Evolutionary conservation across 2,113 vertebrate species (phyloP), one percentile per base, ranked within the genome.

Genomic region (Cathartes aura): DNA sequence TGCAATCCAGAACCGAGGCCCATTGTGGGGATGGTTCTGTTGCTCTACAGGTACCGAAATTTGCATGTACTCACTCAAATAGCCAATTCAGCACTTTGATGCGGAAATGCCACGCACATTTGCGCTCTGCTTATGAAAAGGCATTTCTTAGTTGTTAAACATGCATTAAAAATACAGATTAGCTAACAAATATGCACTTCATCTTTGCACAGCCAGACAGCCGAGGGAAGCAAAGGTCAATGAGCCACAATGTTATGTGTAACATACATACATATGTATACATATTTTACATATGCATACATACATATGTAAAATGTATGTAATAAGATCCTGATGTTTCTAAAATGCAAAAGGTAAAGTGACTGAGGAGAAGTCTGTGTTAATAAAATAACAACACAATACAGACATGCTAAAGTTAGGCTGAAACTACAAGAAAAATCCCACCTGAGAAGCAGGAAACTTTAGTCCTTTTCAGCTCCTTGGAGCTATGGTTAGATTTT

Each of bases 11-110:
- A 36, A 12, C 14, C 6, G 5, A 63, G 29, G 20, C 71, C 34
- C 20, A 40, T 19, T 24, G 24, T 2, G 0, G 15, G 10, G 38
- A 47, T 2, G 2, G 12, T 3, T 18, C 23, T 47, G 40, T 20
- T 70, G 80, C n/a, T 84, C n/a, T 32, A 11, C 42, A n/a, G 34
- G 15, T 42, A 36, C 42, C 71, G 63, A 47, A n/a, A 52, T 45
- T 12, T 48, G 21, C 48, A 32, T 2, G 17, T 63, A 22, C 21
- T 30, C 30, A 23, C 55, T 27, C n/a, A 11, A 21, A 10, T 1
- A n/a, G 47, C 47, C 53, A 70, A 4, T 13, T 48, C 14, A 16
- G 36, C 7, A 6, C 32, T 34, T 48, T 12, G 42, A 56, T 8
- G 16, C 48, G 63, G 48, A 76, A 70, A 62, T 22, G 42, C 32